Percentiles rank a stretch among this genome's conserved stretches.
Evolutionary conservation across 2,113 vertebrate species (phyloP).

Genomic region (Pantherophis guttatus): DNA sequence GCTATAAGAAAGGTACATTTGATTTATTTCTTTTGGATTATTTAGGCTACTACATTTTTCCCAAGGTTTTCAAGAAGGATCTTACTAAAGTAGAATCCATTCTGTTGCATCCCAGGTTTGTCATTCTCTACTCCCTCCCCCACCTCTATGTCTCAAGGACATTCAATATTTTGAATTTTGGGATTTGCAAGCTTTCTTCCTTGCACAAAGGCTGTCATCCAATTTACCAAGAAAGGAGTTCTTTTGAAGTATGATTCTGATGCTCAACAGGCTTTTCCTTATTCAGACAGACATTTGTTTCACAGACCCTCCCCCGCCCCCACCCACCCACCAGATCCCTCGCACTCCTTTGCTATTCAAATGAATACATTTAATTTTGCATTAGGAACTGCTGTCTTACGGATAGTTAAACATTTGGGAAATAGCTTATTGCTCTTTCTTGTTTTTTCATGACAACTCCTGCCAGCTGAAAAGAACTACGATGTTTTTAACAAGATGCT

Average conservation of each 20-base stretch:
- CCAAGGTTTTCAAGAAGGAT: not conserved
- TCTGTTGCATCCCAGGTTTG: not conserved
- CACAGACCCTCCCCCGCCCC: not conserved
- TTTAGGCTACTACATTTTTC: not conserved
- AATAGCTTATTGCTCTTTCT: not conserved
- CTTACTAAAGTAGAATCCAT: not conserved
- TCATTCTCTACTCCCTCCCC: not conserved
- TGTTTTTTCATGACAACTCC: not conserved
- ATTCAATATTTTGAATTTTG: not conserved
- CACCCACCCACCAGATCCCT: not conserved
- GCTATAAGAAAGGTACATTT: not conserved
- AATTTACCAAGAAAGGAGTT: not conserved
- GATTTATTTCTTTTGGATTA: not conserved
- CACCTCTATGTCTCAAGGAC: not conserved
- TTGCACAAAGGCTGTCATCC: not conserved
- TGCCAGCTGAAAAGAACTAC: not conserved
- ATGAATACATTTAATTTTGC: not conserved
- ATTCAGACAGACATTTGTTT: not conserved
- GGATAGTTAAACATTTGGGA: not conserved
- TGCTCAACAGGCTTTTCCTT: not conserved
- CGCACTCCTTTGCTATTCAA: not conserved
- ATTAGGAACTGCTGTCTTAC: not conserved
- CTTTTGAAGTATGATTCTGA: not conserved
- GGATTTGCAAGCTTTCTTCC: not conserved
- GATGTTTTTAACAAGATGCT: not conserved